Conservation (phyloP, 2,797 vertebrate species). For the Pipistrellus pipistrellus region DNA sequence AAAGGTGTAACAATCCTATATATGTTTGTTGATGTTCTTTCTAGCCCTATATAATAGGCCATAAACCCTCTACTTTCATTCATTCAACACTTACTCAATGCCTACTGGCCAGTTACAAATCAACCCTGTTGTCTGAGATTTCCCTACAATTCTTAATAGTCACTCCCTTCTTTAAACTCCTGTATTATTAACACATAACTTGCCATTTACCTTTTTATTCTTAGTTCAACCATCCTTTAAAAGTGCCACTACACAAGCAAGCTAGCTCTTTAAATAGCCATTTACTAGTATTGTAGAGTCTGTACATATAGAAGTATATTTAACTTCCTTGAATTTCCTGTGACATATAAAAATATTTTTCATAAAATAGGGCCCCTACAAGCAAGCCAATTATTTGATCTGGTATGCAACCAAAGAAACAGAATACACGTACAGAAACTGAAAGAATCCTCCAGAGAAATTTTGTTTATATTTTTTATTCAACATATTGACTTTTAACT, state of each 20-base stretch:
- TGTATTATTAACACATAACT: constrained; percentile 27
- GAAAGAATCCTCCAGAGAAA: constrained; percentile 34
- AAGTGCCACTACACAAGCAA: not conserved
- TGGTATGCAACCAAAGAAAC: constrained; percentile 16
- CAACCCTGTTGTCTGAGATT: constrained; percentile 14
- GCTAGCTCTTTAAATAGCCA: constrained; percentile 29
- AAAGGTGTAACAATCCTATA: not conserved
- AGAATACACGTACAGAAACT: not conserved
- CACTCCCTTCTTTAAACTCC: constrained; percentile 25
- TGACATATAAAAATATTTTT: constrained; percentile 39
- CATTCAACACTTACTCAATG: constrained; percentile 27
- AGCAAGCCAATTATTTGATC: constrained; percentile 18
- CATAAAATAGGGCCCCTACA: not conserved
- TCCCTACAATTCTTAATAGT: constrained; percentile 2
- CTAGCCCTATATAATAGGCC: not conserved
- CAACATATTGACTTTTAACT: not conserved
- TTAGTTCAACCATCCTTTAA: constrained; percentile 9
- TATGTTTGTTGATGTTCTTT: not conserved
- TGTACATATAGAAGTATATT: not conserved
- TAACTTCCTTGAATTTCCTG: constrained; percentile 4
- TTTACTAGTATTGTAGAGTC: not conserved
- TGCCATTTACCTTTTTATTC: constrained; percentile 32
- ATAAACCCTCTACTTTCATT: constrained; percentile 5
- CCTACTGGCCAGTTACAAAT: not conserved
- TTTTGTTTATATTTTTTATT: not conserved